A percentile compares a stretch with the other conserved stretches of the same genome.
phyloP scores from a whole-genome alignment of 2,113 vertebrate species.

The Cynopterus brachyotis region DNA sequence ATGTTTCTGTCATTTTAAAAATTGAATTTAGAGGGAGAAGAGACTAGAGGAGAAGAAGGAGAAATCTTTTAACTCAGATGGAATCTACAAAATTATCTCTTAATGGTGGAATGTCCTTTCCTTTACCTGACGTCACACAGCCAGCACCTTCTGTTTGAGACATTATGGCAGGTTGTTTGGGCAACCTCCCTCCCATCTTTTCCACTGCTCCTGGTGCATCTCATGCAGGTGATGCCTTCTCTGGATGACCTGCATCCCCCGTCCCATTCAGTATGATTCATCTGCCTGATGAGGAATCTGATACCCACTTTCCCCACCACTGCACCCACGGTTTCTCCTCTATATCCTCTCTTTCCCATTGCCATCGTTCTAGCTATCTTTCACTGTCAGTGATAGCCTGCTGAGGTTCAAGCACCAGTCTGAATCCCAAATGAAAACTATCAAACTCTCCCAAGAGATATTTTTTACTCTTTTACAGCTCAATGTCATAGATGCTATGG shows the following conservation, averaged over 20 bases:
- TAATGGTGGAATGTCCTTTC: neutral
- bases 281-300: neutral
- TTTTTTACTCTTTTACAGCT: neutral
- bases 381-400: neutral
- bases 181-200: too few species aligned
- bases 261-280: neutral
- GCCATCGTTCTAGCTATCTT: neutral
- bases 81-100: neutral
- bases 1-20: neutral
- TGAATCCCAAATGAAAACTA: neutral
- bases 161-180: neutral
- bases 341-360: neutral
- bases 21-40: neutral
- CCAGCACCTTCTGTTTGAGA: neutral
- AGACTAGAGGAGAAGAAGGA: neutral
- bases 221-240: neutral
- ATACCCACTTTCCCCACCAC: neutral
- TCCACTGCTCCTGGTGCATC: neutral
- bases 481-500: neutral
- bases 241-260: neutral
- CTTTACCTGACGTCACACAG: neutral
- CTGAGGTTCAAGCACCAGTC: neutral
- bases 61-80: neutral
- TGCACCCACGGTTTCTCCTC: neutral
- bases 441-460: neutral